Evolutionary conservation across 2,797 vertebrate species (phyloP).

Genomic region (Myripristis jacobus): DNA sequence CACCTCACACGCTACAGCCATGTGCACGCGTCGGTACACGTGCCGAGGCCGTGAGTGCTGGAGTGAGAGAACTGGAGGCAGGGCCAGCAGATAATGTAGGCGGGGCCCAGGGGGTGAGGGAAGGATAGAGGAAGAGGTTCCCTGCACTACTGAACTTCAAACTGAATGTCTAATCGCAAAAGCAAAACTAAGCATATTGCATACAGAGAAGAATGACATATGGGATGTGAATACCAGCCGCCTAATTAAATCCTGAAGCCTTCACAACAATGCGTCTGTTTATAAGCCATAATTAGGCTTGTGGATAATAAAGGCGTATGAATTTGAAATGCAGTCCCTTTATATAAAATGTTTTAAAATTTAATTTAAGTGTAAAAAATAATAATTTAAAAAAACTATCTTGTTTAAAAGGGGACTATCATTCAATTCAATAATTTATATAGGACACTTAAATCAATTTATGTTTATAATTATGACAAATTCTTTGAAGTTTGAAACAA

Average conservation of each 20-base stretch:
- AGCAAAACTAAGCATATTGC: conserved; percentile 31
- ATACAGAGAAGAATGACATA: conserved; percentile 11
- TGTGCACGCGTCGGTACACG: conserved; percentile 85
- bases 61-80: conserved; percentile 80
- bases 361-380: not conserved
- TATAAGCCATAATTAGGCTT: conserved; percentile 15
- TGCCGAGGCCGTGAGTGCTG: conserved; percentile 79
- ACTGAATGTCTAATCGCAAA: conserved; percentile 53
- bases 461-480: conserved; percentile 8
- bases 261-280: conserved; percentile 10
- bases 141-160: conserved; percentile 68
- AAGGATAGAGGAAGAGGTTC: conserved; percentile 59
- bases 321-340: not conserved
- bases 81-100: conserved; percentile 67
- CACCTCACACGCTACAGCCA: conserved; percentile 85
- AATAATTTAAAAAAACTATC: not conserved
- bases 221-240: not conserved
- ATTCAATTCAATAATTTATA: not conserved
- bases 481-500: conserved; percentile 14
- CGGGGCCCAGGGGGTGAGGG: conserved; percentile 53
- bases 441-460: not conserved
- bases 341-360: not conserved
- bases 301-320: not conserved
- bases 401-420: not conserved
- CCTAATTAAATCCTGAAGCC: not conserved